phyloP scores from a whole-genome alignment of 2,888 invertebrate genomes.

The Scrobipalpa costella region DNA sequence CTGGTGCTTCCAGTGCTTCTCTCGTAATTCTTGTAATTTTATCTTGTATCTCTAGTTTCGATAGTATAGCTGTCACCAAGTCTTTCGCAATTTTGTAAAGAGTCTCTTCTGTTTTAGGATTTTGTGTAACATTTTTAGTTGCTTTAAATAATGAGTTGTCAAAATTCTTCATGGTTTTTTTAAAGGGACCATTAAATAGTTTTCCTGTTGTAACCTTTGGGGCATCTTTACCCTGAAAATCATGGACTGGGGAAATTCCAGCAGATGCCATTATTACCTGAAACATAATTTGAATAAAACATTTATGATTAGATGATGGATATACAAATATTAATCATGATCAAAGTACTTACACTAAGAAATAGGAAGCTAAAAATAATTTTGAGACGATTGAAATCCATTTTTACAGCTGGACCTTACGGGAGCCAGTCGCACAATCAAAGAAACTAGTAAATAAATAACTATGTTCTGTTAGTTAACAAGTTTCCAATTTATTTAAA shows the following conservation, averaged over 20 bases:
- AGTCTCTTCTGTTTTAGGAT: slow-evolving; percentile 68
- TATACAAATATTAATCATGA: too few species aligned
- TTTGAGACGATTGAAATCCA: background rate
- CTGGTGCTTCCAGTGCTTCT: slow-evolving; percentile 72
- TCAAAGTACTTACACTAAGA: slow-evolving; percentile 21
- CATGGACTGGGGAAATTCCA: slow-evolving; percentile 72
- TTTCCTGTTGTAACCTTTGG: slow-evolving; percentile 48
- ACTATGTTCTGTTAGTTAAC: background rate
- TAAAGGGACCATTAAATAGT: slow-evolving; percentile 60
- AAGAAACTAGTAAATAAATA: background rate
- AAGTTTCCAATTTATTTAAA: slow-evolving; percentile 9
- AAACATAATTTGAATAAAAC: slow-evolving; percentile 29
- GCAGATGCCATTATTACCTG: slow-evolving; percentile 50
- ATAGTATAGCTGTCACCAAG: slow-evolving; percentile 67
- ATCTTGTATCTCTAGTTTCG: slow-evolving; percentile 72
- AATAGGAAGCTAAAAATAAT: background rate
- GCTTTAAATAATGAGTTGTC: slow-evolving; percentile 61
- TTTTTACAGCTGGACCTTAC: slow-evolving; percentile 7
- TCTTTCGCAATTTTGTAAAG: slow-evolving; percentile 72
- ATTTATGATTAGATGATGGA: too few species aligned
- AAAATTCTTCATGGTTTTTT: slow-evolving; percentile 62
- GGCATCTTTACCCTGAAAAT: slow-evolving; percentile 57
- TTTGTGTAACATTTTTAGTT: slow-evolving; percentile 71
- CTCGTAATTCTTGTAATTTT: slow-evolving; percentile 73
- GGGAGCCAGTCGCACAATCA: background rate